A percentile compares a stretch with the other conserved stretches of the same genome.
Conservation (phyloP, 2,888 invertebrate species). For the Cantharis lateralis region DNA sequence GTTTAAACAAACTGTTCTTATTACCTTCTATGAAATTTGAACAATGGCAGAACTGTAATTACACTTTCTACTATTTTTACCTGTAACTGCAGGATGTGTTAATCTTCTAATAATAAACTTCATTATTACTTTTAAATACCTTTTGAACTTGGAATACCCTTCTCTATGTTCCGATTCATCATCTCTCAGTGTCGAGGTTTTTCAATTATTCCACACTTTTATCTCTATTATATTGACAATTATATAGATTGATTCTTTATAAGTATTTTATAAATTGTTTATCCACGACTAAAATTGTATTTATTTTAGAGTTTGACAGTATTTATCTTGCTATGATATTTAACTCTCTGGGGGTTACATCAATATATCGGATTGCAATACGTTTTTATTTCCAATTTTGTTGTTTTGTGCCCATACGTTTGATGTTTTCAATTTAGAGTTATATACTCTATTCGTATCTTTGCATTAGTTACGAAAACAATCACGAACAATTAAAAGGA, state of each 20-base stretch:
- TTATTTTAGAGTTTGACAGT: neutral
- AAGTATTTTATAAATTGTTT: neutral
- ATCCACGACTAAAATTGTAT: neutral
- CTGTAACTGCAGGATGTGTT: neutral
- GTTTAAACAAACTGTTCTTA: neutral
- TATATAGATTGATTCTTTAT: neutral
- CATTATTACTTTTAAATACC: neutral
- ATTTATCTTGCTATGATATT: neutral
- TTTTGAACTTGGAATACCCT: no score
- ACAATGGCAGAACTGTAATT: neutral
- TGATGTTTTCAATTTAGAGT: neutral
- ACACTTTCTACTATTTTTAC: neutral
- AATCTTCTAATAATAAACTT: neutral
- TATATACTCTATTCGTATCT: neutral
- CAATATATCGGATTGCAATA: neutral
- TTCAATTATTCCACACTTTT: neutral
- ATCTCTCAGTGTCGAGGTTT: neutral
- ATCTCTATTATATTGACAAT: neutral
- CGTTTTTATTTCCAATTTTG: neutral
- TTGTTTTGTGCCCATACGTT: neutral
- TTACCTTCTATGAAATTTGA: neutral
- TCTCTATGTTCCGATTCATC: no score
- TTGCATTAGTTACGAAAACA: neutral
- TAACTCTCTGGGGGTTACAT: neutral
- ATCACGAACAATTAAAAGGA: no score